Conservation (phyloP, 2,113 vertebrate genomes). For the Xenus cinereus region DNA sequence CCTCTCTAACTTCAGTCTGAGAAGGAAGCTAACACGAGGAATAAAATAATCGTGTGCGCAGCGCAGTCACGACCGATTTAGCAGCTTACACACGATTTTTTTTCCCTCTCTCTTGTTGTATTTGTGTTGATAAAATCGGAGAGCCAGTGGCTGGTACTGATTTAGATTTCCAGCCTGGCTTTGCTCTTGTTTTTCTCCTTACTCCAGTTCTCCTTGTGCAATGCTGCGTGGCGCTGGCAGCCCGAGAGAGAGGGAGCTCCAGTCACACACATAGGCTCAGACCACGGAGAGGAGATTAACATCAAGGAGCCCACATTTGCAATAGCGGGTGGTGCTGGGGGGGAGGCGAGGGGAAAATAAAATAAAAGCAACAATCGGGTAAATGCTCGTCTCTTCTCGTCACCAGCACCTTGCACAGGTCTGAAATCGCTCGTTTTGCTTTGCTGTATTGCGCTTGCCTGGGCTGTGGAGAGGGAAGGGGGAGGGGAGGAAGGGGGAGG, state of each 20-base stretch:
- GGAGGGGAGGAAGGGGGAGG: conserved; percentile 21
- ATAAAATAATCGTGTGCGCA: background rate
- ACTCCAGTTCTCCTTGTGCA: conserved; percentile 49
- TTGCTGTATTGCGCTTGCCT: conserved; percentile 55
- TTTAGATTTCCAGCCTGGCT: conserved; percentile 46
- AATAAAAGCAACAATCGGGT: conserved; percentile 31
- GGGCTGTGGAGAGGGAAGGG: conserved; percentile 24
- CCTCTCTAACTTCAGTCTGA: background rate
- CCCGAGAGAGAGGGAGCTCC: conserved; percentile 60
- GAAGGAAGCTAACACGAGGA: background rate
- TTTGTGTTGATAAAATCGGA: background rate
- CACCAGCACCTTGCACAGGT: conserved; percentile 54
- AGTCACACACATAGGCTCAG: conserved; percentile 52
- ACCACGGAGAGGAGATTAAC: conserved; percentile 25
- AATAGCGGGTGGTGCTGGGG: conserved; percentile 24
- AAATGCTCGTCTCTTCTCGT: conserved; percentile 18
- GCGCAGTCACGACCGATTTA: background rate
- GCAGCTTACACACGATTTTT: background rate
- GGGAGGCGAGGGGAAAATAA: conserved; percentile 30
- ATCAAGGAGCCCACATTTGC: conserved; percentile 47
- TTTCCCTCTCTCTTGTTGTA: background rate
- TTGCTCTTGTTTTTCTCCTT: conserved; percentile 20
- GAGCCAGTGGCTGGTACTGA: background rate
- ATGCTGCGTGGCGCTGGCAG: conserved; percentile 51
- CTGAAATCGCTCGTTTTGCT: conserved; percentile 39